Conservation (phyloP, 1,140 invertebrate species). For the Bombus ignitus region DNA sequence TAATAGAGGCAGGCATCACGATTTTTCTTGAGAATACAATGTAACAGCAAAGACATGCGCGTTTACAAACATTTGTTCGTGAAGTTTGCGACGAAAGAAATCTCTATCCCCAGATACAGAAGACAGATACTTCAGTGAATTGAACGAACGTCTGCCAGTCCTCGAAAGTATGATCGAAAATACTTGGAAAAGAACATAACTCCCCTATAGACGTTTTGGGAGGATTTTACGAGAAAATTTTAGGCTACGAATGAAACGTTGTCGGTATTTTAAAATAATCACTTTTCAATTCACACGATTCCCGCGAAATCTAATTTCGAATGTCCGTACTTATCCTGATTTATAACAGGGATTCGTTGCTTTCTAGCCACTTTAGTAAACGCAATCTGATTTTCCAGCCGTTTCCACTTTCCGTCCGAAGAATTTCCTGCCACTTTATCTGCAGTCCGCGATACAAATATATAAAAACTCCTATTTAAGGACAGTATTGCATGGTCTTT, state of each 20-base stretch:
- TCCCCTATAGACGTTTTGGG: background rate
- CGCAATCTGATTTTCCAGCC: background rate
- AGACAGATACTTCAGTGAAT: too few relatives aligned
- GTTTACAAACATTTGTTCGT: too few relatives aligned
- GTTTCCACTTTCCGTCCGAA: background rate
- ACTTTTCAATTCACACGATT: background rate
- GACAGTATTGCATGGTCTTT: background rate
- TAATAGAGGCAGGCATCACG: too few relatives aligned
- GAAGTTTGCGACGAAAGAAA: background rate
- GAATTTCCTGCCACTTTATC: too few relatives aligned
- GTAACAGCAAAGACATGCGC: too few relatives aligned
- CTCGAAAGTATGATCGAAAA: background rate
- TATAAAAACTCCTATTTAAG: background rate
- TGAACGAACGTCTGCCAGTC: too few relatives aligned
- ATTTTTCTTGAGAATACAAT: too few relatives aligned
- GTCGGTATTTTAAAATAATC: background rate
- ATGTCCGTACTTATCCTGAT: background rate
- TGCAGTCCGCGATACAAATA: background rate
- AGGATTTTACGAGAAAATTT: background rate
- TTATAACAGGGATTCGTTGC: background rate
- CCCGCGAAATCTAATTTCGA: slow-evolving; percentile 7
- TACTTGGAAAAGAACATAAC: background rate
- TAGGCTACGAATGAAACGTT: too few relatives aligned
- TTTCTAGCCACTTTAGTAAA: background rate
- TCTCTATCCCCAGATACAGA: too few relatives aligned